A percentile compares a stretch with the other conserved stretches of the same genome.
These are phyloP conservation scores for Drosophila navojoa DNA, from an alignment of 1,140 invertebrate genomes.

Conservation along the genomic window DNA sequence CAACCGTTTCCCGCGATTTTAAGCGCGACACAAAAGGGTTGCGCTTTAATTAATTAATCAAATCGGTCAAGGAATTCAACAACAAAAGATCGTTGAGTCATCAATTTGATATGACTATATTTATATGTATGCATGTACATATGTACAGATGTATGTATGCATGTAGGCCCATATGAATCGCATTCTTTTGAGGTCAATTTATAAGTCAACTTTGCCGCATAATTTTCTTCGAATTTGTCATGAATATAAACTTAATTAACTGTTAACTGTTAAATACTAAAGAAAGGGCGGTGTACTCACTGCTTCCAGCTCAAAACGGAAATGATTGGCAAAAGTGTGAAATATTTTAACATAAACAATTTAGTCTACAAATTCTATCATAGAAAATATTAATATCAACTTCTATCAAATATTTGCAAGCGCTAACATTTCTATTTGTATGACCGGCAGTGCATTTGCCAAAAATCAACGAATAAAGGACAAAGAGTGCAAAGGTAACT, in stretches of 20 bases:
- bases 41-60: slow-evolving; percentile 79
- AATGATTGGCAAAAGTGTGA: slow-evolving; percentile 70
- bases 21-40: slow-evolving; percentile 62
- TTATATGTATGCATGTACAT: neutral
- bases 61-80: slow-evolving; percentile 71
- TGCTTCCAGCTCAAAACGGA: slow-evolving; percentile 42
- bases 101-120: neutral
- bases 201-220: slow-evolving; percentile 43
- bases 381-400: too few species aligned
- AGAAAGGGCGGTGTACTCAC: slow-evolving; percentile 5
- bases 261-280: slow-evolving; percentile 39
- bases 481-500: too few species aligned
- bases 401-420: too few species aligned
- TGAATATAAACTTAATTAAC: slow-evolving; percentile 77
- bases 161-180: neutral
- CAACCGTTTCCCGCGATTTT: neutral
- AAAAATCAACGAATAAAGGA: too few species aligned
- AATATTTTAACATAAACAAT: too few species aligned
- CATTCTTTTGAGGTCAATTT: slow-evolving; percentile 62
- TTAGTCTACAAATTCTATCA: too few species aligned
- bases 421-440: too few species aligned
- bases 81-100: slow-evolving; percentile 26
- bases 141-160: neutral
- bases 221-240: slow-evolving; percentile 63
- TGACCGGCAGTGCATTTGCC: too few species aligned